phyloP scores from a whole-genome alignment of 53 echinoderm and acorn worm species.

The Holothuria scabra region DNA sequence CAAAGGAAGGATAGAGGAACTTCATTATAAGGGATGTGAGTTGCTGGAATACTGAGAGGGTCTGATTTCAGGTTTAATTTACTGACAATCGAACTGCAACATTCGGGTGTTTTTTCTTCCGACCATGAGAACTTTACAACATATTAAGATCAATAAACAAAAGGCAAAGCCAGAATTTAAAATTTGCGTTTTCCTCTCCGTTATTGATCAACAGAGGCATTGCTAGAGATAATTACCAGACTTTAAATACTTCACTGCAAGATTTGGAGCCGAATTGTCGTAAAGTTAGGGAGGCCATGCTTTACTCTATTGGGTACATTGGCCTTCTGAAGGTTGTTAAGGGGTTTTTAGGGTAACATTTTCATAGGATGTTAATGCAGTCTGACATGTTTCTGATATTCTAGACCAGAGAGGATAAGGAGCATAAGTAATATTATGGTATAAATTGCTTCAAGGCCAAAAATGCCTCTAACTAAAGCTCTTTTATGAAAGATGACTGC shows the following conservation, averaged over 20 bases:
- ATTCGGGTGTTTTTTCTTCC: slow-evolving; percentile 20
- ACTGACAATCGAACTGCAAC: slow-evolving; percentile 14
- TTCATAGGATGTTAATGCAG: too few relatives aligned
- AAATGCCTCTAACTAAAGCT: too few relatives aligned
- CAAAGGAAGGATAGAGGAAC: slow-evolving; percentile 1
- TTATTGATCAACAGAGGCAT: slow-evolving; percentile 24
- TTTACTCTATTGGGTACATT: background rate
- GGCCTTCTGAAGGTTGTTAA: background rate
- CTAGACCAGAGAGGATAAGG: too few relatives aligned
- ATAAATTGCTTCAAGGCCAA: too few relatives aligned
- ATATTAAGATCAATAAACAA: slow-evolving; percentile 35
- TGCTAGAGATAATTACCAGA: background rate
- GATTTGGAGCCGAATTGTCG: slow-evolving; percentile 34
- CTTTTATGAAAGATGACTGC: too few relatives aligned
- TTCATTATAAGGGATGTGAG: slow-evolving; percentile 16
- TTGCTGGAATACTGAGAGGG: slow-evolving; percentile 9
- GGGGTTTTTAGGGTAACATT: background rate
- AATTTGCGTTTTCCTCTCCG: background rate
- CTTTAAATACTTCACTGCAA: background rate
- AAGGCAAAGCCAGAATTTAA: slow-evolving; percentile 1
- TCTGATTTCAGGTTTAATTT: slow-evolving; percentile 47
- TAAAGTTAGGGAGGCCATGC: slow-evolving; percentile 12
- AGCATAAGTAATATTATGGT: too few relatives aligned
- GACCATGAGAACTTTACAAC: slow-evolving; percentile 4
- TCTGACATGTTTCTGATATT: too few relatives aligned